Evolutionary conservation across 2,888 invertebrate species (phyloP).

Genomic region (Bhutanitis thaidina): DNA sequence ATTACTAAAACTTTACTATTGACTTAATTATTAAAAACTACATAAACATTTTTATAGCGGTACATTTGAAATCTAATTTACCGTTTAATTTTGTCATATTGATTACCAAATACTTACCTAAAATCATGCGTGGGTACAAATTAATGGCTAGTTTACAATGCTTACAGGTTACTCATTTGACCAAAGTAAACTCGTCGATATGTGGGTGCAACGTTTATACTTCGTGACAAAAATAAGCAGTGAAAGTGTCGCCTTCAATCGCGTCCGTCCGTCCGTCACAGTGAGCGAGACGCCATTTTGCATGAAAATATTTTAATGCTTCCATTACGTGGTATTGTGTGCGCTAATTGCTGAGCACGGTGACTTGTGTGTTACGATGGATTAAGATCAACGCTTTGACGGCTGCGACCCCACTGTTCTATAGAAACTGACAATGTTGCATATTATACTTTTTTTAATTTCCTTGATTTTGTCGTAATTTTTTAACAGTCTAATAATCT

Average conservation of each 20-base stretch:
- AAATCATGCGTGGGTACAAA: no score
- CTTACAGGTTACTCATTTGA: no score
- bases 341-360: slow-evolving; percentile 41
- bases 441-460: background rate
- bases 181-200: background rate
- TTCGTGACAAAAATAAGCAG: slow-evolving; percentile 61
- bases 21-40: no score
- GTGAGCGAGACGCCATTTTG: slow-evolving; percentile 43
- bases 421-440: slow-evolving; percentile 22
- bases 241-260: slow-evolving; percentile 59
- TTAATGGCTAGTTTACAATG: no score
- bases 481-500: slow-evolving; percentile 1
- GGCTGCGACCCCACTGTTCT: slow-evolving; percentile 31
- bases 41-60: no score
- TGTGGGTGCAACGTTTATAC: slow-evolving; percentile 10
- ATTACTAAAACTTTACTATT: no score
- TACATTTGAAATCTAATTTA: no score
- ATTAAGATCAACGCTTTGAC: slow-evolving; percentile 39
- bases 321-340: slow-evolving; percentile 42
- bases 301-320: slow-evolving; percentile 56
- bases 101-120: no score
- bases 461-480: slow-evolving; percentile 5
- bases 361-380: slow-evolving; percentile 26
- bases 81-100: no score
- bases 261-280: slow-evolving; percentile 36